phyloP scores from a whole-genome alignment of 2,888 invertebrate genomes.

The Xylota segnis region DNA sequence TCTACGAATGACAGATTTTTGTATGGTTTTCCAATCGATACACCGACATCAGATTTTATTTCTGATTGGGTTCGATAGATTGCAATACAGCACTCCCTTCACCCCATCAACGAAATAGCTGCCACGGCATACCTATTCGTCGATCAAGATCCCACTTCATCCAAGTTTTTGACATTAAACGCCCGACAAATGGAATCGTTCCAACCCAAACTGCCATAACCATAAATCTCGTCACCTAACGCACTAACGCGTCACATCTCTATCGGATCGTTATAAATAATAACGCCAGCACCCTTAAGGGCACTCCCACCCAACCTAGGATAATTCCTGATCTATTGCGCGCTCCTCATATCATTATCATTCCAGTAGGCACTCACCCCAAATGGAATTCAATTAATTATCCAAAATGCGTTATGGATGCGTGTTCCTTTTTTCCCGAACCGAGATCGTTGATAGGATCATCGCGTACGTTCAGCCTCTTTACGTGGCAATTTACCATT shows the following conservation, averaged over 20 bases:
- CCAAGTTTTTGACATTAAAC: constrained; percentile 16
- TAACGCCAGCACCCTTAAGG: constrained; percentile 19
- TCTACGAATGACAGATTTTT: too few species aligned
- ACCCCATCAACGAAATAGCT: background rate
- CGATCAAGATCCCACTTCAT: constrained; percentile 1
- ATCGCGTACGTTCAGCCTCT: constrained; percentile 44
- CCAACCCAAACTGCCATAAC: background rate
- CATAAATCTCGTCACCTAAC: constrained; percentile 46
- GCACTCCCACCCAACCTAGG: constrained; percentile 51
- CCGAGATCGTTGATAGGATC: constrained; percentile 51
- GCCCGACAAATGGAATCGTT: constrained; percentile 7
- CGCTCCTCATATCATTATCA: constrained; percentile 58
- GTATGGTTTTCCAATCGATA: too few species aligned
- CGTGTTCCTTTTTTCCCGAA: constrained; percentile 34
- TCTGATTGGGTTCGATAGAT: too few species aligned
- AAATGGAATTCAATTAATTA: constrained; percentile 60
- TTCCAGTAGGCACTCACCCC: constrained; percentile 49
- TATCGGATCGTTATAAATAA: constrained; percentile 57
- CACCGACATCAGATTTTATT: too few species aligned
- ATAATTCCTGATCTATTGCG: constrained; percentile 51
- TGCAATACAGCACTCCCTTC: too few species aligned
- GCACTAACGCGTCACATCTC: constrained; percentile 18
- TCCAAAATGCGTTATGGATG: constrained; percentile 51
- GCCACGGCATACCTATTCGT: background rate
- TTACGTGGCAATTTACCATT: constrained; percentile 63